These are phyloP conservation scores for Synergus gifuensis DNA, from an alignment of 2,888 invertebrate genomes.

Conservation along the genomic window DNA sequence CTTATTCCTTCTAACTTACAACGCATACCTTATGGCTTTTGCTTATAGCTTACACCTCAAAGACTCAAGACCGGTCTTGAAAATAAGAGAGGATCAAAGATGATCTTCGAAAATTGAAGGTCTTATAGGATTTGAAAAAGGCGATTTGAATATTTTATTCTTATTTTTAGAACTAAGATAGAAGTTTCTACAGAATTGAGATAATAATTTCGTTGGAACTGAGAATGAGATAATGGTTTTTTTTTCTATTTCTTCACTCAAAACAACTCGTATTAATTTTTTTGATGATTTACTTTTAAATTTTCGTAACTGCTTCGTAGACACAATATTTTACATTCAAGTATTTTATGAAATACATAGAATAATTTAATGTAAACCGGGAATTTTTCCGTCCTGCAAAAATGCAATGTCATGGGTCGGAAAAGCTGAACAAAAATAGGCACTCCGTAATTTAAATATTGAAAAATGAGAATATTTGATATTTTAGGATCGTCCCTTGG, in stretches of 20 bases:
- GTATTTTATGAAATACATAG: too few relatives aligned
- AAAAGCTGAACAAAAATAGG: too few relatives aligned
- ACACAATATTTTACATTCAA: too few relatives aligned
- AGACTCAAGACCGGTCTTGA: slow-evolving; percentile 31
- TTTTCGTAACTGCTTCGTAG: too few relatives aligned
- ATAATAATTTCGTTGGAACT: neutral
- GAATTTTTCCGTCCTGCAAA: too few relatives aligned
- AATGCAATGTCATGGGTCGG: too few relatives aligned
- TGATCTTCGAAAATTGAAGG: slow-evolving; percentile 31
- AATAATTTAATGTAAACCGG: too few relatives aligned
- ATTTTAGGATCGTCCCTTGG: neutral
- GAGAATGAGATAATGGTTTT: neutral
- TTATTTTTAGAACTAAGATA: neutral
- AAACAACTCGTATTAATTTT: too few relatives aligned
- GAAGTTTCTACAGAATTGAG: neutral
- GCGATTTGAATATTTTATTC: neutral
- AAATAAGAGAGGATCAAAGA: slow-evolving; percentile 2
- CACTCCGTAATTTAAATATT: neutral
- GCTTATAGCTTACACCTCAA: slow-evolving; percentile 24
- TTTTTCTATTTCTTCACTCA: neutral
- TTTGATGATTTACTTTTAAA: too few relatives aligned
- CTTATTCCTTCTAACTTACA: slow-evolving; percentile 22
- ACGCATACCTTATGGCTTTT: slow-evolving; percentile 22
- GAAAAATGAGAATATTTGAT: neutral
- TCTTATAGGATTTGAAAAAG: slow-evolving; percentile 3